Evolutionary conservation across 1,140 invertebrate species (phyloP).

Genomic region (Scaptomyza montana): DNA sequence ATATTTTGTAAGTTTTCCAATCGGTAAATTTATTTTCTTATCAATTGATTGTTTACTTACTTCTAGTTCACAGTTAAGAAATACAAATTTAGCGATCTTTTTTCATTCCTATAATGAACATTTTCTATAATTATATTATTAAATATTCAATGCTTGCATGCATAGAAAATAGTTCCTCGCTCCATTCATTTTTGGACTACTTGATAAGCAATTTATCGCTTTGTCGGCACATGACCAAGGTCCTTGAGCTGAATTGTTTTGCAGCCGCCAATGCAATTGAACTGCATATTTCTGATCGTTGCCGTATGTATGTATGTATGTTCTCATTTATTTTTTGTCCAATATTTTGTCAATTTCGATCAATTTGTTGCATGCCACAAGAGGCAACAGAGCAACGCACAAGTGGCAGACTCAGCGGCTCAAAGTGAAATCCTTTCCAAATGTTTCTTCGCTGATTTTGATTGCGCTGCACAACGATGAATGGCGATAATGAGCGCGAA

Average conservation of each 20-base stretch:
- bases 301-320: constrained; percentile 6
- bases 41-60: too few relatives aligned
- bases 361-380: constrained; percentile 78
- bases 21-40: too few relatives aligned
- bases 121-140: neutral
- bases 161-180: constrained; percentile 2
- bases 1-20: too few relatives aligned
- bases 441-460: constrained; percentile 58
- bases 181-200: neutral
- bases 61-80: too few relatives aligned
- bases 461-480: constrained; percentile 62
- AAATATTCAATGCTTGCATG: constrained; percentile 7
- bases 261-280: constrained; percentile 67
- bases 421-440: constrained; percentile 65
- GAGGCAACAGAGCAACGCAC: constrained; percentile 5
- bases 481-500: constrained; percentile 72
- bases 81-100: too few relatives aligned
- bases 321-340: constrained; percentile 34
- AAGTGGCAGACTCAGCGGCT: constrained; percentile 19
- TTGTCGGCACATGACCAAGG: constrained; percentile 75
- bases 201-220: constrained; percentile 36
- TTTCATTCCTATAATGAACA: too few relatives aligned
- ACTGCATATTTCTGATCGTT: constrained; percentile 66
- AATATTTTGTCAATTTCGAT: constrained; percentile 83
- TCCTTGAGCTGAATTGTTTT: constrained; percentile 74